These are phyloP conservation scores for Florisuga fusca DNA, from an alignment of 2,797 vertebrate species.

Conservation along the genomic window DNA sequence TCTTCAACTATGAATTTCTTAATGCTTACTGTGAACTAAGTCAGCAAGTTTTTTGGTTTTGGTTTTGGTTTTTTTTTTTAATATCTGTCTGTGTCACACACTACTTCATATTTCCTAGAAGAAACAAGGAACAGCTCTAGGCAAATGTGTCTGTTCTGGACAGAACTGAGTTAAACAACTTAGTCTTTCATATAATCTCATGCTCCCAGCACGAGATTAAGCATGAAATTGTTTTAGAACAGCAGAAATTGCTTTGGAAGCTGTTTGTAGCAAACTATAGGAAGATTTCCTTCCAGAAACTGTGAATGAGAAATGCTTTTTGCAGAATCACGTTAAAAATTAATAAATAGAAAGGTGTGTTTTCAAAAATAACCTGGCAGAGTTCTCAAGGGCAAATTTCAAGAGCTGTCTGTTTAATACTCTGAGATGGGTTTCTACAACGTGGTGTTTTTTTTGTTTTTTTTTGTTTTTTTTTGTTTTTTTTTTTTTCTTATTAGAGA, in stretches of 20 bases:
- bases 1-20: not conserved
- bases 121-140: not conserved
- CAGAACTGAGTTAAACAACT: not conserved
- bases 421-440: not conserved
- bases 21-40: not conserved
- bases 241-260: not conserved
- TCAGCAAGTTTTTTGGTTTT: not conserved
- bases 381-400: not conserved
- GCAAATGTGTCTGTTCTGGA: not conserved
- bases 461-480: too few relatives aligned
- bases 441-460: too few relatives aligned
- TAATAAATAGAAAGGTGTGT: not conserved
- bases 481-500: not conserved
- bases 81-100: not conserved
- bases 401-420: not conserved
- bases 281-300: not conserved
- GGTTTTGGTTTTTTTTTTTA: accelerated
- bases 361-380: not conserved
- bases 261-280: not conserved
- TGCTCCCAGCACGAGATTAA: too few relatives aligned
- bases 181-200: not conserved
- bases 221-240: not conserved
- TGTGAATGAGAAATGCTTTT: not conserved
- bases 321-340: not conserved
- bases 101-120: not conserved